These are phyloP conservation scores for Liopterus haemorrhoidalis DNA, from an alignment of 2,888 invertebrate species.

Conservation along the genomic window DNA sequence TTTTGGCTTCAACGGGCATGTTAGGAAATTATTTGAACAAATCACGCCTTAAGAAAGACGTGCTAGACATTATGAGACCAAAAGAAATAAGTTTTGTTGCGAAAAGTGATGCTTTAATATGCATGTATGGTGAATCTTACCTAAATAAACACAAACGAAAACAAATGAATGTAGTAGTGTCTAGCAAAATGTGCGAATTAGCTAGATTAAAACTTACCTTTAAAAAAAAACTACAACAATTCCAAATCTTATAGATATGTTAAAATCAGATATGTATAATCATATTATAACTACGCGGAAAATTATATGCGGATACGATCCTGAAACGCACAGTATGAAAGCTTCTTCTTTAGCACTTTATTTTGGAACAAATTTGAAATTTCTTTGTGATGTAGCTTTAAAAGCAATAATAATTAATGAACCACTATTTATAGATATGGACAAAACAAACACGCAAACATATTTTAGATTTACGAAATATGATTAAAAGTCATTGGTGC, in stretches of 20 bases:
- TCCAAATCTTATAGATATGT: constrained; percentile 8
- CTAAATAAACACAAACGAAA: constrained; percentile 30
- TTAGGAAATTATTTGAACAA: constrained; percentile 22
- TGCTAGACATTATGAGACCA: constrained; percentile 29
- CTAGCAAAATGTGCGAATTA: constrained; percentile 31
- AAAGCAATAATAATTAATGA: constrained; percentile 16
- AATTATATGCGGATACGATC: constrained; percentile 17
- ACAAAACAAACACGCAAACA: constrained; percentile 8
- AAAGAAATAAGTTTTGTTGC: constrained; percentile 28
- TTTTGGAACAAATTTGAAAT: constrained; percentile 21
- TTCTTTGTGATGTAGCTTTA: constrained; percentile 18
- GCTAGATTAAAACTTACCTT: constrained; percentile 24
- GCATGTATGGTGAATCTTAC: constrained; percentile 28
- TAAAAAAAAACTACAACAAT: constrained; percentile 3
- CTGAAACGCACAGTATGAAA: constrained; percentile 5
- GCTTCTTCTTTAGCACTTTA: constrained; percentile 18
- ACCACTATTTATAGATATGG: constrained; percentile 7
- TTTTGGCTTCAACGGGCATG: constrained; percentile 18
- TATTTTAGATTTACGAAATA: constrained; percentile 12
- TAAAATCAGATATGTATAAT: constrained; percentile 21
- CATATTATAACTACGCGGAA: constrained; percentile 21
- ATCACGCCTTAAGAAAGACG: constrained; percentile 27
- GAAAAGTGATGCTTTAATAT: constrained; percentile 30
- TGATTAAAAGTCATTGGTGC: constrained; percentile 31
- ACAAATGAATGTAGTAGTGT: constrained; percentile 16